Base-by-base conservation (phyloP, 2,888 invertebrate genomes). In the Sicus ferrugineus region DNA sequence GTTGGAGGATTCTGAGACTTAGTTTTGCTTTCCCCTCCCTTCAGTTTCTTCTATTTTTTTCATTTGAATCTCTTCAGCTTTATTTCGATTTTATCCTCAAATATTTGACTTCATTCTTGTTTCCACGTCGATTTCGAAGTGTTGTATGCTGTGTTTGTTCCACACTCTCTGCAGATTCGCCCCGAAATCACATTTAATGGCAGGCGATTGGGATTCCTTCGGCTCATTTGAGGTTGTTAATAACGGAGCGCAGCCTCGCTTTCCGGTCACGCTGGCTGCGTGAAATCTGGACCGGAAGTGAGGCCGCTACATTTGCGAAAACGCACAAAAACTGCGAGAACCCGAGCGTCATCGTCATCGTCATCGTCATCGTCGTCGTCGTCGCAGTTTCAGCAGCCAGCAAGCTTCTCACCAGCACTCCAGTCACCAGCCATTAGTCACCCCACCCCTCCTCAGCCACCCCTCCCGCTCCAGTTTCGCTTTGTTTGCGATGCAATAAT, bases 401-500 rank as follows among this genome's bases (percentile, higher is more conserved):
- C 54, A 56, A 2, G 16, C 6, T 21, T 26, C 54, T n/a, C 46
- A 19, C 19, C 46, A 46, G 14, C n/a, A 46, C 9, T 19, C 14
- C 5, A 46, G n/a, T 46, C 46, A 16, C 19, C n/a, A 46, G 9
- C n/a, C 46, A n/a, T 46, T 46, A 46, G 6, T 46, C n/a, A 46
- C 9, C 19, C 4, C 46, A 14, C 19, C 38, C 38, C 5, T 34
- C 38, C 5, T 34, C 11, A 14, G 9, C 26, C n/a, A 38, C 16
- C 48, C 48, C 63, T 11, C 26, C 48, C 48, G 64, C 48, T 28
- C 54, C 26, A 54, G 54, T 23, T 54, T 54, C 30, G 9, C 42
- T 68, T 67, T 72, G 68, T 74, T 73, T 69, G 70, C 71, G 69
- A 70, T 68, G 68, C 72, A 72, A 75, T 76, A 77, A 79, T 82